Base-by-base conservation (phyloP, 2,797 vertebrate genomes). In the Sarcoramphus papa region DNA sequence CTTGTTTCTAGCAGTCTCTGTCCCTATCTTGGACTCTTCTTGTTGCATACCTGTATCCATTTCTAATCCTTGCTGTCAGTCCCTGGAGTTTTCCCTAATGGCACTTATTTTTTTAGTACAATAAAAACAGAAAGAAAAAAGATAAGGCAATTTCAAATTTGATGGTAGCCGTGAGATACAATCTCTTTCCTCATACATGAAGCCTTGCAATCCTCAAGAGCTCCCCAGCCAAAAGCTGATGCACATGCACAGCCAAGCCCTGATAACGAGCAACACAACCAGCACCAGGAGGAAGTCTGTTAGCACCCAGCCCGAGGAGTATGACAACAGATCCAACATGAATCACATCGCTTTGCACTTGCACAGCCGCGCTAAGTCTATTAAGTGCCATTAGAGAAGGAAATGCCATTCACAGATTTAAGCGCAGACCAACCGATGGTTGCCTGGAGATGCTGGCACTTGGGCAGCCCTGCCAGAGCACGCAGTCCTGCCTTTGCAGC, bases 181-280 rank as follows among this genome's bases (percentile, higher is more conserved):
- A 63, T 37, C 31, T 56, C 45, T 33, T 9, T 7, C 43, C 81
- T 57, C 81, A 30, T 10, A 64, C 92, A 31, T 2, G 10, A 15
- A 40, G 56, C 68, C 48, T 60, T 63, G 62, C 45, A 41, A 9
- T 28, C 10, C 45, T 40, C 48, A 8, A 67, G 51, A 82, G 65
- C 41, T 70, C 14, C 54, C 54, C 33, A n/a, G 56, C 6, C 69
- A 35, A 10, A 30, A 33, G 28, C 27, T 16, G 63, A 50, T 4
- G 37, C 7, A 5, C 6, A 14, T 3, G 5, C 25, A 7, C 24
- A n/a, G 30, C 14, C 59, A 77, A 77, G 65, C 50, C 62, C 75
- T 5, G 41, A 2, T 0, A 6, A 72, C 19, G 9, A 81, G 69
- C 35, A 13, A 0, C 45, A 8, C 22, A 2, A 41, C 27, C 64